Evolutionary conservation across 1,140 invertebrate genomes (phyloP), one percentile per base, ranked within the genome.

Genomic region (Anastrepha ludens): DNA sequence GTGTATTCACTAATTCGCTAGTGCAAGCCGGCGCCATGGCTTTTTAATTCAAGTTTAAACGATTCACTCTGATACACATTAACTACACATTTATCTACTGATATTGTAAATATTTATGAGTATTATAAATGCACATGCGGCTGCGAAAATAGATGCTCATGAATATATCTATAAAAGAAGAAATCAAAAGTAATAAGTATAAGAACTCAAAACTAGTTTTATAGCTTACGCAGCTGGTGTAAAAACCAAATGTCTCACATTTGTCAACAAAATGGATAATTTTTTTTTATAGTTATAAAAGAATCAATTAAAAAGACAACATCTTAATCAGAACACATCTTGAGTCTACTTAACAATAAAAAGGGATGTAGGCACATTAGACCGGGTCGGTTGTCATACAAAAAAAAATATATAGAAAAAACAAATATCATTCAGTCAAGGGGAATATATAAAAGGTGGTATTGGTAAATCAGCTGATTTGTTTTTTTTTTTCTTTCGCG

Each of bases 21-120:
- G 67, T 44, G 17, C 41, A 8, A 74, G 41, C 41, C 44, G 67
- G 67, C 67, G 67, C 67, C 67, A 74, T 15, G 15, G 39, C 11
- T 44, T 17, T 47, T 74, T 17, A 11, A 67, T 74, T 74, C 39
- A 74, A 74, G 20, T 67, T 67, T 67, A 67, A 67, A 67, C 8
- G 39, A 41, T n/a, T 67, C 7, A 58, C 60, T 62, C 17, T 62
- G 67, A 74, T 74, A 74, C 67, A 74, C 39, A 41, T 74, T 44
- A 5, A 74, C 67, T 74, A n/a, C 15, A 41, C 39, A 47, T 4
- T 11, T 41, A 17, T 44, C 11, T 67, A 29, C 13, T 41, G 8
- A 67, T 3, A 67, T 39, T 39, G 29, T 67, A 67, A 67, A 67
- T 67, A 67, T 67, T 67, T 29, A 67, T 67, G 64, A 39, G 39